Conservation (phyloP, 2,113 vertebrate genomes). For the Cnemophilus loriae region DNA sequence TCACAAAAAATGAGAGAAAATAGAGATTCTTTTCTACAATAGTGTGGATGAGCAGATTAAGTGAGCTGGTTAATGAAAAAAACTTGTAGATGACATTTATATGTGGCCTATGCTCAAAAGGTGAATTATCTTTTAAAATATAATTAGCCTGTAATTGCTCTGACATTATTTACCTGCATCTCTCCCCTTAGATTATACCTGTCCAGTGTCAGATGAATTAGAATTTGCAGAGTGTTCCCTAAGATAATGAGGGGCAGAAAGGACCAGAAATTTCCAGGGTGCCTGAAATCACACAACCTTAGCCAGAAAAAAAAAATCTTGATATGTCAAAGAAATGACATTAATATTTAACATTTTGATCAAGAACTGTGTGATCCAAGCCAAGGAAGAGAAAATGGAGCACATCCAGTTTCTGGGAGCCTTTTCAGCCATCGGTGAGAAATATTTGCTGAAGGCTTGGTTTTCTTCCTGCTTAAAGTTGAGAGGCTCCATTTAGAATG, state of each 20-base stretch:
- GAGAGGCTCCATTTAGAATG: neutral
- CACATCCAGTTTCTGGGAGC: neutral
- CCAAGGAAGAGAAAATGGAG: neutral
- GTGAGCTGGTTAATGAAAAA: neutral
- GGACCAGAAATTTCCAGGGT: neutral
- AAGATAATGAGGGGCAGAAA: neutral
- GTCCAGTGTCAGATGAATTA: neutral
- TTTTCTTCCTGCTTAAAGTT: neutral
- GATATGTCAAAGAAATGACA: neutral
- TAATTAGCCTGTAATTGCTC: neutral
- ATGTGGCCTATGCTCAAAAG: neutral
- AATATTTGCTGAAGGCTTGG: neutral
- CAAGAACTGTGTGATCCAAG: neutral
- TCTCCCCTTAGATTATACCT: neutral
- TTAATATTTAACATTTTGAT: neutral
- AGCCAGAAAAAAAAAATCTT: neutral
- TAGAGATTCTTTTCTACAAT: neutral
- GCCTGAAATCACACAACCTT: neutral
- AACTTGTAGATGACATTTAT: neutral
- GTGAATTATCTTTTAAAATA: neutral
- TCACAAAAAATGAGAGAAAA: neutral
- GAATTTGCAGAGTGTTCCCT: neutral
- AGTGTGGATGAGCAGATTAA: neutral
- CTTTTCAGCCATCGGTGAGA: neutral
- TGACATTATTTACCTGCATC: neutral